Percentiles rank a stretch among this genome's conserved stretches.
These are phyloP conservation scores for Drosophila grimshawi DNA, from an alignment of 1,140 invertebrate genomes.

Conservation along the genomic window DNA sequence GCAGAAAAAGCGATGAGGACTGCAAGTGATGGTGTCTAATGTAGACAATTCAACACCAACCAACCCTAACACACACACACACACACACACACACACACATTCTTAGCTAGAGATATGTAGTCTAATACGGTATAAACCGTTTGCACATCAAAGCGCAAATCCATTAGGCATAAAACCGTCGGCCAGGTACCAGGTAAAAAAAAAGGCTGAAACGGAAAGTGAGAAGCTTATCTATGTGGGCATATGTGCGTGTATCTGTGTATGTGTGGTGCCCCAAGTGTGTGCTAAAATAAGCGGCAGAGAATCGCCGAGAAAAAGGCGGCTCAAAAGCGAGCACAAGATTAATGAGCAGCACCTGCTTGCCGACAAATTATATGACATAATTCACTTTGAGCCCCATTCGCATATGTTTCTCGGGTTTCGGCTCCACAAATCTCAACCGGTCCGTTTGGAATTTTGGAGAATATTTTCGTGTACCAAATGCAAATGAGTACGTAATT, in stretches of 20 bases:
- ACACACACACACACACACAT: conserved; percentile 3
- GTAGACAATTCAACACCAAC: conserved; percentile 65
- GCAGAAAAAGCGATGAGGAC: conserved; percentile 44
- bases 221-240: conserved; percentile 31
- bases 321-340: conserved; percentile 63
- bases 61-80: conserved; percentile 18
- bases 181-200: conserved; percentile 48
- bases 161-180: conserved; percentile 70
- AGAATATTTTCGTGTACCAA: too few relatives aligned
- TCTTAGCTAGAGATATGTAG: background rate
- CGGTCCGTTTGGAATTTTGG: background rate
- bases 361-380: conserved; percentile 77
- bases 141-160: conserved; percentile 81
- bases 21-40: conserved; percentile 77
- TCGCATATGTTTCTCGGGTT: conserved; percentile 39
- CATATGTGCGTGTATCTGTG: background rate
- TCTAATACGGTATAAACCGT: conserved; percentile 41
- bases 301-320: conserved; percentile 32
- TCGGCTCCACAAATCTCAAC: background rate
- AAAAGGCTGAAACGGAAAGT: conserved; percentile 42
- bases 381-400: conserved; percentile 75
- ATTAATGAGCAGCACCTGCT: conserved; percentile 80
- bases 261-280: conserved; percentile 43
- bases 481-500: background rate
- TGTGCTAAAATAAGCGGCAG: conserved; percentile 52